Evolutionary conservation across 2,888 invertebrate species (phyloP), one percentile per base, ranked within the genome.

Genomic region (Nematopogon swammerdamellus): DNA sequence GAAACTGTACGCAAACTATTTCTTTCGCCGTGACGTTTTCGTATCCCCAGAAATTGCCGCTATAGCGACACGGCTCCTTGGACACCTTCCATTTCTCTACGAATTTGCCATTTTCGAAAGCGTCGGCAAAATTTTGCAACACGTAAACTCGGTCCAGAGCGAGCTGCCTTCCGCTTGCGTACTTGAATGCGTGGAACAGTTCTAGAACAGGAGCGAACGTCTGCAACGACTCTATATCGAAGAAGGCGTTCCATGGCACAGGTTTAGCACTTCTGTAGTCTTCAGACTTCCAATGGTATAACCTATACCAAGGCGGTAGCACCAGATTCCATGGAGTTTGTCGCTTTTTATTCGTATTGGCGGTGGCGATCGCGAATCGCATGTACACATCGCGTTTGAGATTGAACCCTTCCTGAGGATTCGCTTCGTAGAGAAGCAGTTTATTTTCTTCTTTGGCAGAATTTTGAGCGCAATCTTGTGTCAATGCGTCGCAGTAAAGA

Each of bases 321-420:
- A 97, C 94, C 58, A 92, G 62, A 42, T 77, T 76, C 68, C 86
- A 84, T 50, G 83, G n/a, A n/a, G n/a, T 73, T 51, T 67, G 64
- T 0, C 70, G 69, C 11, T 71, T 65, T 50, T 80, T 79, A 51
- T 84, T 80, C 49, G 95, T 76, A 52, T 86, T 83, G 25, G 87
- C 82, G 0, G 93, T 80, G 63, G 97, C 86, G 46, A 91, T 88
- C 1, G 97, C 95, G 60, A 96, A 82, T 57, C 98, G 84, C 82
- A 98, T 88, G 63, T 95, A 98, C 2, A 99, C 97, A 79, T 99
- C 98, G 30, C 98, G 83, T 16, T 97, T 82, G 53, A 99, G 81
- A 77, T 99, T 99, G 64, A 99, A 99, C 0, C 99, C 99, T 80
- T 99, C 98, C 0, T 92, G 89, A 2, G 88, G 89, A 77, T 98